These are phyloP conservation scores for Amazona vittata DNA, from an alignment of 2,113 vertebrate genomes.

Conservation along the genomic window DNA sequence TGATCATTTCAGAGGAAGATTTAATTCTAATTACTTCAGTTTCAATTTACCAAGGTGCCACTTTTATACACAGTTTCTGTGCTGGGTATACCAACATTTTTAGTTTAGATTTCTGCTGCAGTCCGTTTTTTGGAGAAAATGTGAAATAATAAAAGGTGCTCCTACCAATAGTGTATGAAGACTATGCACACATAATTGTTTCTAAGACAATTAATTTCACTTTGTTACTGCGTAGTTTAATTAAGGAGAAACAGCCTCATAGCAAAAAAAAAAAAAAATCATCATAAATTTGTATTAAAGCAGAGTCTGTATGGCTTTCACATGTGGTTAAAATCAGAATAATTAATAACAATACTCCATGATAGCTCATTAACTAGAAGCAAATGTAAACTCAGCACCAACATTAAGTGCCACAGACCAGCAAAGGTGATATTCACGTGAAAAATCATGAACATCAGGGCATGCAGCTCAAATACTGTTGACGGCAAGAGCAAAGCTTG, in stretches of 20 bases:
- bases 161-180: not conserved
- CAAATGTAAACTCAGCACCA: not conserved
- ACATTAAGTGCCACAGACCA: not conserved
- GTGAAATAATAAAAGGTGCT: not conserved
- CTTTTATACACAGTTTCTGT: not conserved
- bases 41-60: not conserved
- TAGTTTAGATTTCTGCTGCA: not conserved
- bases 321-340: not conserved
- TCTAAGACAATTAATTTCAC: not conserved
- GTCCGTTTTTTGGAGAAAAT: not conserved
- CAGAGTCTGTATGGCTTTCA: not conserved
- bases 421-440: not conserved
- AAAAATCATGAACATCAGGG: not conserved
- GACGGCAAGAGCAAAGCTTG: not conserved
- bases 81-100: not conserved
- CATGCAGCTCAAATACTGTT: not conserved
- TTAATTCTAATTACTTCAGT: not conserved
- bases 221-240: not conserved
- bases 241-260: not conserved
- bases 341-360: conserved; percentile 19
- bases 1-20: not conserved
- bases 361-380: not conserved
- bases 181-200: not conserved
- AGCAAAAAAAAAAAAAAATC: not conserved
- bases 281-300: not conserved